Conservation (phyloP, 1,140 invertebrate genomes). For the Leucophenga varia region DNA sequence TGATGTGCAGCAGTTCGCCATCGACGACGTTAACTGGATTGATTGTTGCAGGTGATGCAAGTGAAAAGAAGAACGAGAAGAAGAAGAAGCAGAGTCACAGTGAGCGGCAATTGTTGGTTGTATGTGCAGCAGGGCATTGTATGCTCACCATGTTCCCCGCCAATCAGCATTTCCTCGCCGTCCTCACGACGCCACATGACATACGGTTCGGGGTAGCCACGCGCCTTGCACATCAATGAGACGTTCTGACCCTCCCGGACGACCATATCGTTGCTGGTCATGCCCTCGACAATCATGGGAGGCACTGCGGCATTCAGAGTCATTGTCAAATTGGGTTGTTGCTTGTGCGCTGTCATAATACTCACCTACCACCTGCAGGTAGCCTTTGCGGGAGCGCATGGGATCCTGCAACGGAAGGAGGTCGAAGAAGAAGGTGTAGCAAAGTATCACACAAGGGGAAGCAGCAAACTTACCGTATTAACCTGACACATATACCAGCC, state of each 20-base stretch:
- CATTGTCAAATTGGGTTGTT: too few relatives aligned
- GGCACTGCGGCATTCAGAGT: constrained; percentile 70
- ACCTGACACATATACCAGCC: constrained; percentile 66
- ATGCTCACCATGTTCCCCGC: constrained; percentile 77
- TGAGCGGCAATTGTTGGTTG: too few relatives aligned
- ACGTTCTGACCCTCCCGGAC: constrained; percentile 86
- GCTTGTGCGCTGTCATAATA: too few relatives aligned
- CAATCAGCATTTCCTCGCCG: constrained; percentile 82
- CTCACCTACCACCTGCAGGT: constrained; percentile 87
- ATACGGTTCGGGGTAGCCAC: constrained; percentile 87
- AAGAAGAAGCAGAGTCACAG: too few relatives aligned
- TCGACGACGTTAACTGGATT: constrained; percentile 85
- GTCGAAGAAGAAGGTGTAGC: too few relatives aligned
- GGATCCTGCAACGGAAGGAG: too few relatives aligned
- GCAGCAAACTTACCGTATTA: too few relatives aligned
- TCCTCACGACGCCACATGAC: constrained; percentile 90
- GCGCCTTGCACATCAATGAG: constrained; percentile 81
- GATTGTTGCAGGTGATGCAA: too few relatives aligned
- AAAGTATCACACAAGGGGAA: too few relatives aligned
- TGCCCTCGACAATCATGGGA: constrained; percentile 81
- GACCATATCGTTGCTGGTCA: constrained; percentile 86
- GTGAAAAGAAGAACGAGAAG: not conserved
- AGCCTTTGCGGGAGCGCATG: constrained; percentile 80
- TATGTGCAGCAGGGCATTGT: too few relatives aligned
- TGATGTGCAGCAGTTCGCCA: constrained; percentile 80